phyloP scores from a whole-genome alignment of 2,797 vertebrate genomes.

The Crocidura indochinensis region DNA sequence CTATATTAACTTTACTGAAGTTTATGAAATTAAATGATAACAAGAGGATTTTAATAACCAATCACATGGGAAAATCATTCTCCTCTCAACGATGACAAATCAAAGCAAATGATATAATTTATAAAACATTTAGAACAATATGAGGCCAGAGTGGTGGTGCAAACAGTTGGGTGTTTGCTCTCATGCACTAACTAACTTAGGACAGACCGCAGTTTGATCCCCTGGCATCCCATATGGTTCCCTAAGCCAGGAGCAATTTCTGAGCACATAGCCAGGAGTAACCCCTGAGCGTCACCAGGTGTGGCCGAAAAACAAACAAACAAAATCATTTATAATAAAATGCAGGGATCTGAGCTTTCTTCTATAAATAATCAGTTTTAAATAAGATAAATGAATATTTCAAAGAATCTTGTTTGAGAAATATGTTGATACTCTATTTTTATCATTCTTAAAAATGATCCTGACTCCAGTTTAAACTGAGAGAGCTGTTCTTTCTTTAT shows the following conservation, averaged over 20 bases:
- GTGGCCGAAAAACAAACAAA: too few species aligned
- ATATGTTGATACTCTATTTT: slow-evolving; percentile 7
- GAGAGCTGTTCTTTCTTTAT: slow-evolving; percentile 16
- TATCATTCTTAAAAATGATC: slow-evolving; percentile 47
- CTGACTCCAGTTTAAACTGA: slow-evolving; percentile 34
- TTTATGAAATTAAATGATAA: slow-evolving; percentile 57
- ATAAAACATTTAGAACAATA: slow-evolving; percentile 54
- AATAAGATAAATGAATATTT: slow-evolving; percentile 16
- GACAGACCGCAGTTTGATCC: too few species aligned
- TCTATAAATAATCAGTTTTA: slow-evolving; percentile 45
- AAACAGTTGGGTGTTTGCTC: too few species aligned
- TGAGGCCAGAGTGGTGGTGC: too few species aligned
- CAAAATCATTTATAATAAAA: too few species aligned
- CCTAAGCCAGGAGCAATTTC: too few species aligned
- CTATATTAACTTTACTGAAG: slow-evolving; percentile 8
- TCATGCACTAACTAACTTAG: too few species aligned
- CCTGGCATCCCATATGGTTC: too few species aligned
- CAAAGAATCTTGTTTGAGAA: slow-evolving; percentile 43
- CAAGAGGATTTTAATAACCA: slow-evolving; percentile 52
- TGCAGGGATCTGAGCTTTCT: slow-evolving; percentile 16
- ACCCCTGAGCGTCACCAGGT: too few species aligned
- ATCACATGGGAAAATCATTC: slow-evolving; percentile 37
- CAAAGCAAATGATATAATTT: slow-evolving; percentile 58
- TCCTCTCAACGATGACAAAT: slow-evolving; percentile 59
- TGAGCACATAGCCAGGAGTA: too few species aligned